These are phyloP conservation scores for Apodemia mormo DNA, from an alignment of 2,888 invertebrate genomes.

Conservation along the genomic window DNA sequence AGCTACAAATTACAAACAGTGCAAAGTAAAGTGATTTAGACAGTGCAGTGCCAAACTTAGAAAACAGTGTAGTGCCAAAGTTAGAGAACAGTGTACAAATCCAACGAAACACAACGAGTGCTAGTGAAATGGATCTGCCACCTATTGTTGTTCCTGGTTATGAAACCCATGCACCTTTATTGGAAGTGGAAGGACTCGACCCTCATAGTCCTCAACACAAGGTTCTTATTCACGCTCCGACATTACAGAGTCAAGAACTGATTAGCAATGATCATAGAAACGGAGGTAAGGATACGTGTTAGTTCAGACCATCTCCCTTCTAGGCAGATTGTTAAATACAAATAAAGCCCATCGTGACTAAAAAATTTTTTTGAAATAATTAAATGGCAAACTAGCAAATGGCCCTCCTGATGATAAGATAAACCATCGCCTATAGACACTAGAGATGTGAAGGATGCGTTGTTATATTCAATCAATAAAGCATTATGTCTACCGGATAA, in stretches of 20 bases:
- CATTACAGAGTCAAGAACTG: conserved; percentile 69
- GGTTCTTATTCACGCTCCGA: conserved; percentile 71
- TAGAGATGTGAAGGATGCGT: too few relatives aligned
- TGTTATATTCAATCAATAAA: too few relatives aligned
- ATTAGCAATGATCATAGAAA: conserved; percentile 69
- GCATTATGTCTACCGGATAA: too few relatives aligned
- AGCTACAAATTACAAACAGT: conserved; percentile 37
- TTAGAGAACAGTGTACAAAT: conserved; percentile 23
- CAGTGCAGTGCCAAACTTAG: conserved; percentile 3
- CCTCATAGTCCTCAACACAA: conserved; percentile 78
- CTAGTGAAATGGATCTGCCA: conserved; percentile 67
- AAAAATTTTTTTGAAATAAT: too few relatives aligned
- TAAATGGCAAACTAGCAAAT: too few relatives aligned
- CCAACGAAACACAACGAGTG: conserved; percentile 29
- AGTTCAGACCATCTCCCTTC: too few relatives aligned
- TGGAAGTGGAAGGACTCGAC: conserved; percentile 74
- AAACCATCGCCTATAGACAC: too few relatives aligned
- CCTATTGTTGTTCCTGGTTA: conserved; percentile 71
- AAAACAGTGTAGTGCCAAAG: conserved; percentile 45
- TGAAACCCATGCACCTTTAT: conserved; percentile 70
- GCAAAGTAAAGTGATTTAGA: conserved; percentile 9
- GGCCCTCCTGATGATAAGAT: too few relatives aligned
- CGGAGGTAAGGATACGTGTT: conserved; percentile 57
- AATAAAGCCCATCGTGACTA: too few relatives aligned
- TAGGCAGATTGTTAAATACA: too few relatives aligned